These are phyloP conservation scores for Patella depressa DNA, from an alignment of 2,888 invertebrate genomes.

Conservation along the genomic window DNA sequence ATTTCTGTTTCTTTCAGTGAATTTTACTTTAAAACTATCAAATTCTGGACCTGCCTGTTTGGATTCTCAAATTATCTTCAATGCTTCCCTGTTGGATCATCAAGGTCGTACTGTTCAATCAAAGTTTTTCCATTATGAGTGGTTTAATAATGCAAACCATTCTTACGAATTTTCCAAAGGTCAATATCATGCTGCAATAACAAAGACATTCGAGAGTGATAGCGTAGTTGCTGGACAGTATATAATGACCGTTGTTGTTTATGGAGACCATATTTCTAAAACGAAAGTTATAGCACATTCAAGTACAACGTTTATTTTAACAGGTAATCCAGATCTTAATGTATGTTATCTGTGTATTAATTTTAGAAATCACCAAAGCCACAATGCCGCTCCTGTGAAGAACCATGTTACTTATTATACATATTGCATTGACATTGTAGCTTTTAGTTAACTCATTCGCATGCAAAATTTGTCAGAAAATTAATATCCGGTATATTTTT, in stretches of 20 bases:
- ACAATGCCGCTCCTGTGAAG: too few relatives aligned
- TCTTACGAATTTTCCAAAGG: slow-evolving; percentile 5
- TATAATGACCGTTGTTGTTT: slow-evolving; percentile 34
- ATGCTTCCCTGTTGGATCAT: slow-evolving; percentile 29
- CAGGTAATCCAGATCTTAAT: slow-evolving; percentile 20
- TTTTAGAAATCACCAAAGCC: too few relatives aligned
- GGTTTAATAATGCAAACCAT: slow-evolving; percentile 36
- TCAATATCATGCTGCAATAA: slow-evolving; percentile 18
- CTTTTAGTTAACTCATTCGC: too few relatives aligned
- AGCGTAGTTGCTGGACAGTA: slow-evolving; percentile 23
- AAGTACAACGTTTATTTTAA: slow-evolving; percentile 28
- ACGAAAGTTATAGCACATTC: slow-evolving; percentile 24
- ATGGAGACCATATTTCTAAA: background rate
- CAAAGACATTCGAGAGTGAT: slow-evolving; percentile 8
- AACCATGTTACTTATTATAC: too few relatives aligned
- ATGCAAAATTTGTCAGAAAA: too few relatives aligned
- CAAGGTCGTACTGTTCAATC: slow-evolving; percentile 12
- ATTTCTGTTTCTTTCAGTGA: slow-evolving; percentile 22
- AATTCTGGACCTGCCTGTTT: slow-evolving; percentile 37
- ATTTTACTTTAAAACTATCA: slow-evolving; percentile 29
- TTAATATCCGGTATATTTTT: too few relatives aligned
- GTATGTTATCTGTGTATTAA: too few relatives aligned
- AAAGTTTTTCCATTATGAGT: slow-evolving; percentile 34
- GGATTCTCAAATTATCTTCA: slow-evolving; percentile 37
- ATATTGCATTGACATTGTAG: too few relatives aligned